Conservation (phyloP, 2,113 vertebrate species). For the Sciurus niger region DNA sequence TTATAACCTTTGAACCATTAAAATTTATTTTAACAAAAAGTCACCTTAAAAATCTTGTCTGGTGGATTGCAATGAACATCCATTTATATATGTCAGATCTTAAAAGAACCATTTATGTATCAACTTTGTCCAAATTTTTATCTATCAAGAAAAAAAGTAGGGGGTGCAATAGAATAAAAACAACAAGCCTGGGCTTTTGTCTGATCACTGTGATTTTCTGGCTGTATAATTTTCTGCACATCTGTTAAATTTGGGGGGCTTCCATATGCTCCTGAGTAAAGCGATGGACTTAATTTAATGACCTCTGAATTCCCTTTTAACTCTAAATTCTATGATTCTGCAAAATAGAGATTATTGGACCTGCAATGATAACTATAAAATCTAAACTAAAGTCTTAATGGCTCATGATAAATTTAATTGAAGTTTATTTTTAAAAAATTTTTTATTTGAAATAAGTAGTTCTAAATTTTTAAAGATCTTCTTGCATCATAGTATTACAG, state of each 20-base stretch:
- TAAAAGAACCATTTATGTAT: conserved; percentile 61
- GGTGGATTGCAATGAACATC: neutral
- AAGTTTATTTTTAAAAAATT: conserved; percentile 66
- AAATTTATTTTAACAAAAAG: conserved; percentile 73
- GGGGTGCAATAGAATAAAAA: neutral
- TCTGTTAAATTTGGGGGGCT: conserved; percentile 28
- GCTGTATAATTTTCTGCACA: neutral
- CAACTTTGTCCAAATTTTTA: conserved; percentile 12
- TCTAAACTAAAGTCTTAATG: conserved; percentile 45
- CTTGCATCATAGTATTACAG: neutral
- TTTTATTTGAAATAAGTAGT: conserved; percentile 49
- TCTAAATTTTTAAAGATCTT: neutral
- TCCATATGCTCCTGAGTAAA: conserved; percentile 16
- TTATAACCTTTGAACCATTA: conserved; percentile 62
- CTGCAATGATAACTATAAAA: conserved; percentile 35
- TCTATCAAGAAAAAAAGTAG: neutral
- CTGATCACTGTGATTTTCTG: conserved; percentile 44
- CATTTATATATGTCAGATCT: neutral
- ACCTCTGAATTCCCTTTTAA: conserved; percentile 69
- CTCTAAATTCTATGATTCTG: conserved; percentile 50
- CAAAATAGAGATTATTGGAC: conserved; percentile 21
- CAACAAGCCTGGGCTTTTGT: neutral
- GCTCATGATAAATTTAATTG: conserved; percentile 35
- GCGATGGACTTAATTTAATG: neutral
- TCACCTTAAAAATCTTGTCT: conserved; percentile 37